Base-by-base conservation (phyloP, 2,888 invertebrate genomes). In the Andrena minutula region DNA sequence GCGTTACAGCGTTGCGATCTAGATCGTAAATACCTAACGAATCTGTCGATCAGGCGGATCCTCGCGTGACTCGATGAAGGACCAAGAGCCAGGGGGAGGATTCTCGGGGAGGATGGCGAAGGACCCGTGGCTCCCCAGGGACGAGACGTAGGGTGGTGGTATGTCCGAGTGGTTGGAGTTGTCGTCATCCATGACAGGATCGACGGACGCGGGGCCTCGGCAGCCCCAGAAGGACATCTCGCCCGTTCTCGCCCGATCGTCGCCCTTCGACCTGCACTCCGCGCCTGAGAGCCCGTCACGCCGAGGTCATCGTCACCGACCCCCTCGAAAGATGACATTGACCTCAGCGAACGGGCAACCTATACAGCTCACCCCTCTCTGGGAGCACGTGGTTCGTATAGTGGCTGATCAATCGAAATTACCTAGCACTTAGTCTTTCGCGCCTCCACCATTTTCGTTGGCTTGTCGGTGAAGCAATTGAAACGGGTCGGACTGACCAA, bases 321-420 rank as follows among this genome's bases (percentile, higher is more conserved):
- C 78, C 20, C 75, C 85, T 74, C 87, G 87, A 65, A 91, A 89
- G 83, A 92, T 92, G 92, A 91, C 91, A 72, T 89, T 91, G 80
- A 84, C 89, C 85, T 88, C 91, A 47, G 75, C 89, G 41, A 85
- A 89, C 69, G 91, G 92, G 7, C 93, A 93, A 76, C 91, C 93
- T 2, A 93, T 94, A 75, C 96, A 95, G 84, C 95, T 97, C 79
- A 97, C 97, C 63, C 96, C 97, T 69, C 94, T 97, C 8, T 97
- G 97, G 97, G 97, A 97, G 94, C 96, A 97, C 91, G 96, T 97
- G 88, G 95, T 93, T 76, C 53, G 91, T 90, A 84, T 72, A 8
- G 10, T 10, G 6, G 4, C 3, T 35, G 32, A 49, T 47, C 64
- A 30, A 72, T 20, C 1, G 63, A 63, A 35, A 26, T n/a, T 32